Base-by-base conservation (phyloP, 2,797 vertebrate species). In the Dermochelys coriacea region DNA sequence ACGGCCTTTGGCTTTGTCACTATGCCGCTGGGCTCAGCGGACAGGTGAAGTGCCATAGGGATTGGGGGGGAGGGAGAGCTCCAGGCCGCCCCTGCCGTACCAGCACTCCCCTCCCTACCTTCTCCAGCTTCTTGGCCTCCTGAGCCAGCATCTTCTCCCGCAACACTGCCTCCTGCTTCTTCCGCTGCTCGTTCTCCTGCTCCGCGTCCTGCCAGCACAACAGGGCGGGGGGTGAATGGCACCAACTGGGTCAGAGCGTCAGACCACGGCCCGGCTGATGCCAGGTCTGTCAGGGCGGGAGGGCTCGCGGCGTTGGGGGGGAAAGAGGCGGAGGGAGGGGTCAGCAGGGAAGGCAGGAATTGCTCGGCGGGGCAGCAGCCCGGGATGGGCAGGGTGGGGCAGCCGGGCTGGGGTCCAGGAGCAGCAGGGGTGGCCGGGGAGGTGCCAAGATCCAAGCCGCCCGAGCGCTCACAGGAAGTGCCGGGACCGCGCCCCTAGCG, bases 141-240 rank as follows among this genome's bases (percentile, higher is more conserved):
- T 99, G 99, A 80, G 99, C 99, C 97, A 99, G 98, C 97, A 99
- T 97, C 98, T 99, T 99, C 97, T 99, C 99, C 95, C 99, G 97
- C 98, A 99, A 98, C 55, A 99, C 99, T 97, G 99, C 98, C 98
- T 99, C 99, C 97, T 99, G 99, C 98, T 99, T 99, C 98, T 99
- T 99, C 86, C 98, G 98, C 84, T 97, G 98, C 96, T 99, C 99
- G 0, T 99, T 99, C 89, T 99, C 98, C 97, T 98, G 99, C 95
- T 99, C 98, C 0, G 99, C 99, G 37, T 99, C 99, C 99, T 99
- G 98, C 95, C 85, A 92, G 74, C 64, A 90, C 3, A n/a, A 54
- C 31, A 31, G 0, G 77, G 41, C 47, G 52, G 37, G n/a, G 34
- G 10, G 27, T 27, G 31, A 12, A 49, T 90, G 77, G 94, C 61